Percentiles rank a stretch among this genome's conserved stretches.
These are phyloP conservation scores for Antitype chi DNA, from an alignment of 2,888 invertebrate genomes.

Conservation along the genomic window DNA sequence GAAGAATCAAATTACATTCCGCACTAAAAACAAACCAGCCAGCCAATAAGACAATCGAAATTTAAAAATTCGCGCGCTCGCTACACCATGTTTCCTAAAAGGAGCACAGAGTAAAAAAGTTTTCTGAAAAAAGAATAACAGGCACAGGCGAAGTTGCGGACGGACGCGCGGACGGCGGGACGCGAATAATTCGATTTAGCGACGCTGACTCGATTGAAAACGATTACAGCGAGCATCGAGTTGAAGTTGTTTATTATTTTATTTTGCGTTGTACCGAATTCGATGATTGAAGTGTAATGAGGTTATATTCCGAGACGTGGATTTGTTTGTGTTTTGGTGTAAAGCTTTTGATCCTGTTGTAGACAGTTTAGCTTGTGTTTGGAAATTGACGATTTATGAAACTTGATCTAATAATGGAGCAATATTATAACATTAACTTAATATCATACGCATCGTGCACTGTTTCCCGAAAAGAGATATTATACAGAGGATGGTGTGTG, in stretches of 20 bases:
- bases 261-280: constrained; percentile 67
- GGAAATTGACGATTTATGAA: not conserved
- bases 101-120: constrained; percentile 48
- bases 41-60: constrained; percentile 48
- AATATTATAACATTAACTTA: not conserved
- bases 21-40: constrained; percentile 18
- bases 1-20: constrained; percentile 4
- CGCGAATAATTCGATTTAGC: constrained; percentile 74
- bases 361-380: constrained; percentile 27
- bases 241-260: constrained; percentile 74
- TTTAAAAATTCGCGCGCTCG: constrained; percentile 50
- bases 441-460: too few relatives aligned
- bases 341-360: constrained; percentile 23
- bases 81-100: constrained; percentile 56
- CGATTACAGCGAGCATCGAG: constrained; percentile 75
- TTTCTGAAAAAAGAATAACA: constrained; percentile 36
- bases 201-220: constrained; percentile 78
- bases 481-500: too few relatives aligned
- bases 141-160: constrained; percentile 61
- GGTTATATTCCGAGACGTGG: constrained; percentile 57
- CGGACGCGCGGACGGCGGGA: constrained; percentile 54
- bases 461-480: too few relatives aligned
- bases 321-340: constrained; percentile 53
- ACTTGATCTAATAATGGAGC: not conserved
- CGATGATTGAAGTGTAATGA: constrained; percentile 73